phyloP scores from a whole-genome alignment of 2,113 vertebrate species.

The Hylia prasina region DNA sequence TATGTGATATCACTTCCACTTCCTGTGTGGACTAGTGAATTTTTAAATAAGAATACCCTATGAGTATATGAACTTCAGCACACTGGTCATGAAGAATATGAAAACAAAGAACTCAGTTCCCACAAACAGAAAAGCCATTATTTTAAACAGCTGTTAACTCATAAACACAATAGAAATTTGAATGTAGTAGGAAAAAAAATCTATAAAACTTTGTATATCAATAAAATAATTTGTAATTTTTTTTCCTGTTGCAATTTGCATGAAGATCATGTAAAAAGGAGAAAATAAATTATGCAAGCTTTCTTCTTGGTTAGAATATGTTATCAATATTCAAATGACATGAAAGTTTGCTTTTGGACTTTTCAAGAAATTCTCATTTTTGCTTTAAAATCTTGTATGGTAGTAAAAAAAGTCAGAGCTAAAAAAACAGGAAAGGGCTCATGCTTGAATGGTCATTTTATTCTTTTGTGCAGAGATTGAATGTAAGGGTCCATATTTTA shows the following conservation, averaged over 20 bases:
- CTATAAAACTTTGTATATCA: neutral
- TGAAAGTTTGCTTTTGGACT: neutral
- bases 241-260: neutral
- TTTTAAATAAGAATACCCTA: neutral
- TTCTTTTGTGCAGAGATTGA: conserved; percentile 33
- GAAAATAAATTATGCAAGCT: neutral
- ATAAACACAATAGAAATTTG: neutral
- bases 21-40: neutral
- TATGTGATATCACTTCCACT: neutral
- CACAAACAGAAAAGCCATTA: neutral
- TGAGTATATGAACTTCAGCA: neutral
- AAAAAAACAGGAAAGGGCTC: conserved; percentile 48
- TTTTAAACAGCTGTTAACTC: neutral
- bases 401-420: neutral
- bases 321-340: neutral
- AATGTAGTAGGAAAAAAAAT: neutral
- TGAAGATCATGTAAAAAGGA: neutral
- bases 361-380: neutral
- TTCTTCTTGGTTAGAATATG: neutral
- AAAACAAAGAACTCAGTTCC: neutral
- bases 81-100: neutral
- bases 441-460: conserved; percentile 23
- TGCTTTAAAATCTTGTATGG: neutral
- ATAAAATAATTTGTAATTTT: neutral
- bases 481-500: conserved; percentile 13